Conservation (phyloP, 2,888 invertebrate genomes). For the Sesia bembeciformis region DNA sequence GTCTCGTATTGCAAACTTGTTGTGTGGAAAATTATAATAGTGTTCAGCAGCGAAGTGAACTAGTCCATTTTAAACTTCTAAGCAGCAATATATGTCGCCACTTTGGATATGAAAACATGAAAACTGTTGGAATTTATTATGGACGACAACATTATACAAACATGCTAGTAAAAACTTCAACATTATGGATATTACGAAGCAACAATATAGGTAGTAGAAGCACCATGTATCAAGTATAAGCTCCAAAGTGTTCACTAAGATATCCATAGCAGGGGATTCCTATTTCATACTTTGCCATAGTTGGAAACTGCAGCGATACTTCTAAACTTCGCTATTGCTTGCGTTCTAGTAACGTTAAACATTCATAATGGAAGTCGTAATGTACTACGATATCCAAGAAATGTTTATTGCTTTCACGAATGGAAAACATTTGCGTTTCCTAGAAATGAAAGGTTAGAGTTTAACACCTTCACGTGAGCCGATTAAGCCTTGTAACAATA, state of each 20-base stretch:
- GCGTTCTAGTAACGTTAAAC: constrained; percentile 10
- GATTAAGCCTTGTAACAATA: too few species aligned
- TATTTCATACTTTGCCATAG: constrained; percentile 35
- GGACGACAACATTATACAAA: not conserved
- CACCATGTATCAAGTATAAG: constrained; percentile 19
- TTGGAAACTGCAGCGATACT: constrained; percentile 25
- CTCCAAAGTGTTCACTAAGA: constrained; percentile 15
- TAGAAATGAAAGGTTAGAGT: too few species aligned
- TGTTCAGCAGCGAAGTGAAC: not conserved
- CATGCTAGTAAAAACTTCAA: constrained; percentile 4
- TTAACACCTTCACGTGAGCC: too few species aligned
- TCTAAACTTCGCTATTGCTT: constrained; percentile 28
- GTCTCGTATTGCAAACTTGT: too few species aligned
- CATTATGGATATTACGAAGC: constrained; percentile 8
- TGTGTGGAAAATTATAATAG: too few species aligned
- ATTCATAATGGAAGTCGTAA: constrained; percentile 4
- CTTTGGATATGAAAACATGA: not conserved
- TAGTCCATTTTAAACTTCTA: not conserved
- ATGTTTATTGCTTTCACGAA: too few species aligned
- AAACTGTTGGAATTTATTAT: not conserved
- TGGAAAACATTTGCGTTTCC: too few species aligned
- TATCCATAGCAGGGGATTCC: constrained; percentile 16
- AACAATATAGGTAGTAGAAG: constrained; percentile 2
- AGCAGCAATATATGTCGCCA: not conserved
- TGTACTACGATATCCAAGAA: too few species aligned